phyloP scores from a whole-genome alignment of 2,888 invertebrate species.

The Leptinotarsa peninsularis region DNA sequence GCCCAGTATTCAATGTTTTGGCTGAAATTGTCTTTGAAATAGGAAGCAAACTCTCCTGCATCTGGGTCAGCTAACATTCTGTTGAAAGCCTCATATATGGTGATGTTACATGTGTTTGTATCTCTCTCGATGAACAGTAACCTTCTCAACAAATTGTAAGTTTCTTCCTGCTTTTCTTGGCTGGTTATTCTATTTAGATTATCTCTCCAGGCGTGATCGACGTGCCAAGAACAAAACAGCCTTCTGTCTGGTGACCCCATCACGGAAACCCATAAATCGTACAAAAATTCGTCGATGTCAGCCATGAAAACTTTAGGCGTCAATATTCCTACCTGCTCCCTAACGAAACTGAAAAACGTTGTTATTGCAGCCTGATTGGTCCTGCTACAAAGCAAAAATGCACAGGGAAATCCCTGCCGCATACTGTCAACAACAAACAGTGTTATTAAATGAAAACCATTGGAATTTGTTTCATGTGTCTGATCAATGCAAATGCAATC shows the following conservation, averaged over 20 bases:
- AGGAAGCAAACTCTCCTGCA: slow-evolving; percentile 23
- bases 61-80: slow-evolving; percentile 22
- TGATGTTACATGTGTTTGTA: slow-evolving; percentile 4
- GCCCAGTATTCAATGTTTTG: slow-evolving; percentile 26
- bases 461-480: slow-evolving; percentile 44
- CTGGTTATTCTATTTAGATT: slow-evolving; percentile 9
- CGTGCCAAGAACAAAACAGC: slow-evolving; percentile 29
- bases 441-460: slow-evolving; percentile 37
- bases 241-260: not conserved
- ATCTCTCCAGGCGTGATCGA: slow-evolving; percentile 26
- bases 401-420: slow-evolving; percentile 47
- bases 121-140: slow-evolving; percentile 24
- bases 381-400: slow-evolving; percentile 7
- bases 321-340: not conserved
- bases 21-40: slow-evolving; percentile 27
- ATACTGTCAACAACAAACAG: slow-evolving; percentile 46
- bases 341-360: not conserved
- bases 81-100: slow-evolving; percentile 11
- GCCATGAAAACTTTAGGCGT: slow-evolving; percentile 26
- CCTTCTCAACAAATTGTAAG: not conserved
- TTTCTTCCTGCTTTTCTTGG: slow-evolving; percentile 8
- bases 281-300: slow-evolving; percentile 24
- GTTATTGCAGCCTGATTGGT: slow-evolving; percentile 15
- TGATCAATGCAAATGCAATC: slow-evolving; percentile 47
- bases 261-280: slow-evolving; percentile 24